Evolutionary conservation across 2,888 invertebrate genomes (phyloP).

Genomic region (Caenorhabditis auriculariae): DNA sequence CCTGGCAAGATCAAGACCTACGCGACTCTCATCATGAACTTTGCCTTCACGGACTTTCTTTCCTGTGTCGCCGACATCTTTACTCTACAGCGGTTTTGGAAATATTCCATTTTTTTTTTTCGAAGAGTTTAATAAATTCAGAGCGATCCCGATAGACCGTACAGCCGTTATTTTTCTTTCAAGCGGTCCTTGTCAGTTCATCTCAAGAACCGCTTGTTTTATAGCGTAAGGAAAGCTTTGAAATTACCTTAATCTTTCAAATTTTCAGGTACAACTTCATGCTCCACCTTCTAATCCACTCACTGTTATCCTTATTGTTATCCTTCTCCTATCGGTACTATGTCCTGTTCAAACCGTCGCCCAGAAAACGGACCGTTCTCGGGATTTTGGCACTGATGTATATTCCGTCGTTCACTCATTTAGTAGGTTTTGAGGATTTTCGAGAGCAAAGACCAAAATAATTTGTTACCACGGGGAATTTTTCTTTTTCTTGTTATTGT

Average conservation of each 20-base stretch:
- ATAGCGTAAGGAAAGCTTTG: not conserved
- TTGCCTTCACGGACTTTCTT: no score
- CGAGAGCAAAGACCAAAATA: not conserved
- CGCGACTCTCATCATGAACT: no score
- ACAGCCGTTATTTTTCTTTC: not conserved
- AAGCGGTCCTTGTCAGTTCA: not conserved
- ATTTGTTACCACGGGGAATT: not conserved
- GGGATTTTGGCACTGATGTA: not conserved
- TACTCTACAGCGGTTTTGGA: not conserved
- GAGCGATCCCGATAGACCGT: not conserved
- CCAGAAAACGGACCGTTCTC: not conserved
- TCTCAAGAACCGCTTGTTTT: not conserved
- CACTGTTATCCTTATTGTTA: not conserved
- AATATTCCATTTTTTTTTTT: not conserved
- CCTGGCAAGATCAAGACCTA: no score
- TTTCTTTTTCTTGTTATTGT: no score
- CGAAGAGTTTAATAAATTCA: not conserved
- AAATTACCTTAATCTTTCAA: not conserved
- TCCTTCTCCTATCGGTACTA: not conserved
- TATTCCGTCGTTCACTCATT: not conserved
- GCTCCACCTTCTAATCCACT: not conserved
- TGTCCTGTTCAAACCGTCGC: not conserved
- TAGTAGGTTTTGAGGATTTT: not conserved
- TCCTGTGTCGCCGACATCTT: not conserved
- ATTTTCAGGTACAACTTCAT: no score